Base-by-base conservation (phyloP, 2,113 vertebrate genomes). In the Canis aureus region DNA sequence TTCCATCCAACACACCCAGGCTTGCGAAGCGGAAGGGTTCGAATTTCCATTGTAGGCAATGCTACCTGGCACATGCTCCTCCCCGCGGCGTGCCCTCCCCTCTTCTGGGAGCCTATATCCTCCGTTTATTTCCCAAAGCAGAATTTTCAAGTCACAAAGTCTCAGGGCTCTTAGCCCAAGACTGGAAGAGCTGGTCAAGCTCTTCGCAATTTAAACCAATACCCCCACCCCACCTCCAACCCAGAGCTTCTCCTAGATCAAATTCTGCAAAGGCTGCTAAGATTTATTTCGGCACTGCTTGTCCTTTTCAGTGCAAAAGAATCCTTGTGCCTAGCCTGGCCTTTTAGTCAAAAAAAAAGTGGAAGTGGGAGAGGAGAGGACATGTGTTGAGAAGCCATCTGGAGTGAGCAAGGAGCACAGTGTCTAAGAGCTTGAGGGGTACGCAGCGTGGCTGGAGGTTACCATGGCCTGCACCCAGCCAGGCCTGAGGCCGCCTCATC, bases 401-500 rank as follows among this genome's bases (percentile, higher is more conserved):
- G 35, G n/a, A 81, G 51, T 11, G 11, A 53, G 27, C 73, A 62
- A 27, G 25, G 2, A 29, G 22, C 51, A 62, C 0, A 5, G 62
- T 0, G 1, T 60, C 38, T 8, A 1, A 27, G 57, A 29, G 64
- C 25, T 0, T 1, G 10, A 12, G 35, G 12, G 4, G 3, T 2
- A 1, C 5, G 19, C 1, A 23, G 15, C 0, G 0, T 8, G 27
- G 10, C 23, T 17, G 35, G 20, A 60, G 25, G 20, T 32, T 27
- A 51, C 20, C 38, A 27, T 43, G 1, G 12, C 80, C 67, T 22
- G 29, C 23, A 6, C 10, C 29, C 11, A 0, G 55, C 55, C 51
- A 59, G 27, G 49, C 4, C 0, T 0, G 20, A 74, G 29, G 3
- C 76, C 11, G 4, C 29, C 35, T 32, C 25, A 10, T 0, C 25